These are phyloP conservation scores for Strigamia transsilvanica DNA, from an alignment of 2,888 invertebrate genomes.

Conservation along the genomic window DNA sequence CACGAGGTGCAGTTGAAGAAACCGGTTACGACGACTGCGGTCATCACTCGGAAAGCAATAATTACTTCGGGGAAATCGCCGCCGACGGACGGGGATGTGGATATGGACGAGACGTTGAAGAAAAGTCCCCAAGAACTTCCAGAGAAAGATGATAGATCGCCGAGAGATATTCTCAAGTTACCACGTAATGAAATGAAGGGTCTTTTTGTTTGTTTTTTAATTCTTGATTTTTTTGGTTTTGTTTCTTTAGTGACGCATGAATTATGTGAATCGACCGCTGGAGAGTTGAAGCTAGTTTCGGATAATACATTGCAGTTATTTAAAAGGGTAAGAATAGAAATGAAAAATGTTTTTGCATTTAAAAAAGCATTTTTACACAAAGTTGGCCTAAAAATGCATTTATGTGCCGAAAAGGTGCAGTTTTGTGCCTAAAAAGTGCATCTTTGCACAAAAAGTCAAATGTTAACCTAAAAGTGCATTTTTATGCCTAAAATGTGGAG, in stretches of 20 bases:
- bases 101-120: slow-evolving; percentile 50
- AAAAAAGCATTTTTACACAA: neutral
- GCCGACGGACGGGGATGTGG: neutral
- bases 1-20: slow-evolving; percentile 62
- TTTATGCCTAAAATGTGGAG: too few species aligned
- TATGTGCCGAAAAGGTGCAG: too few species aligned
- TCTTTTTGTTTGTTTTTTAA: neutral
- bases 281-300: slow-evolving; percentile 67
- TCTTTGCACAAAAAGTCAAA: too few species aligned
- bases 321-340: slow-evolving; percentile 67
- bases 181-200: slow-evolving; percentile 65
- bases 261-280: slow-evolving; percentile 59
- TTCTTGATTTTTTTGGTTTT: slow-evolving; percentile 16
- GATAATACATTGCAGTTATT: slow-evolving; percentile 77
- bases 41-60: slow-evolving; percentile 71
- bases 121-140: slow-evolving; percentile 57
- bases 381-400: too few species aligned
- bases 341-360: neutral
- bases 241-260: slow-evolving; percentile 58
- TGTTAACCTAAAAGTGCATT: too few species aligned
- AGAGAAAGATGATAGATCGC: slow-evolving; percentile 54
- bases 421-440: too few species aligned
- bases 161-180: slow-evolving; percentile 66
- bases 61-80: neutral
- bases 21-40: slow-evolving; percentile 72